Percentiles rank a stretch among this genome's conserved stretches.
Evolutionary conservation across 2,113 vertebrate species (phyloP).

Genomic region (human (Homo sapiens)): DNA sequence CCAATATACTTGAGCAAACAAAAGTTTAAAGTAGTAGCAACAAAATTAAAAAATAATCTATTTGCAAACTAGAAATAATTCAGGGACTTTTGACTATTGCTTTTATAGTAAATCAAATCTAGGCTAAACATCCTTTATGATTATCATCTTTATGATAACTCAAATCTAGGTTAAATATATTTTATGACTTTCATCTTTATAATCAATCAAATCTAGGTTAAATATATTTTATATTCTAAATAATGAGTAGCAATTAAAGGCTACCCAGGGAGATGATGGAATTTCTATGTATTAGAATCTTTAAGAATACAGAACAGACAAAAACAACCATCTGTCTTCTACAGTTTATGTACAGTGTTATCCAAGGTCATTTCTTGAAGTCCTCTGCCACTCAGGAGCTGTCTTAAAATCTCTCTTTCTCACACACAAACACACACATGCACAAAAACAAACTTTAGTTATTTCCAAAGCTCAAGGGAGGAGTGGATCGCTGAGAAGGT

Average conservation of each 20-base stretch:
- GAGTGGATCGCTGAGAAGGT: background rate
- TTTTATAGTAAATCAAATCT: background rate
- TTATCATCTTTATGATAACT: background rate
- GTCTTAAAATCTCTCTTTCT: background rate
- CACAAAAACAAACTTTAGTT: background rate
- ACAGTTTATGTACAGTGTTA: background rate
- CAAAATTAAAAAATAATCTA: background rate
- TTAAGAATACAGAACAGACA: background rate
- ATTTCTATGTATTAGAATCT: background rate
- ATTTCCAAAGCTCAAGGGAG: background rate
- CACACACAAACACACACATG: background rate
- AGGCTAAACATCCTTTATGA: background rate
- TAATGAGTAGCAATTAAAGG: conserved; percentile 1
- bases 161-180: background rate
- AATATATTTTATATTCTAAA: background rate
- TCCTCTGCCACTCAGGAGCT: background rate
- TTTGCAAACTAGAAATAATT: background rate
- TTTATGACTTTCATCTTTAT: background rate
- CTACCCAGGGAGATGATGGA: background rate
- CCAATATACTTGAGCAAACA: background rate
- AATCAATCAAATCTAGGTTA: background rate
- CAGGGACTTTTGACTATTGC: background rate
- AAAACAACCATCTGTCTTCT: background rate
- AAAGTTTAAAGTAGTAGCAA: background rate
- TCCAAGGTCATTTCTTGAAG: background rate